Evolutionary conservation across 2,797 vertebrate genomes (phyloP).

Genomic region (Denticeps clupeoides): DNA sequence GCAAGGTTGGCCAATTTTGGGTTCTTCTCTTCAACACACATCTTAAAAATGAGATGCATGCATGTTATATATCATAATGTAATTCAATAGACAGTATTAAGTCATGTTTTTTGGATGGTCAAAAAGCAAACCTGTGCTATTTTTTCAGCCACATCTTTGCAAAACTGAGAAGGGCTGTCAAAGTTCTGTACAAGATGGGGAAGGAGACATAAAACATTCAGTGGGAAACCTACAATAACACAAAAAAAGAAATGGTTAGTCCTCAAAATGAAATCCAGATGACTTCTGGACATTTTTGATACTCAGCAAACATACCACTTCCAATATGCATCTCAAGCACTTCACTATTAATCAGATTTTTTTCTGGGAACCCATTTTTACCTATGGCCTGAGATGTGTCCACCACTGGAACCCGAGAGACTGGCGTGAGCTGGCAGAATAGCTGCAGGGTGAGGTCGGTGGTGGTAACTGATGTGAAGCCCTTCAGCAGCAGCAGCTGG

Average conservation of each 20-base stretch:
- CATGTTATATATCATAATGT: no score
- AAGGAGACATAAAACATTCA: conserved; percentile 92
- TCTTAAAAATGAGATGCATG: no score
- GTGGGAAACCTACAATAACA: conserved; percentile 96
- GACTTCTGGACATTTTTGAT: no score
- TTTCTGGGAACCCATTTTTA: no score
- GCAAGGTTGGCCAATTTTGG: conserved; percentile 92
- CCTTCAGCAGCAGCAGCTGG: conserved; percentile 91
- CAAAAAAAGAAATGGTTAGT: no score
- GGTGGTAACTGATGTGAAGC: conserved; percentile 91
- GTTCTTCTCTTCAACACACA: conserved; percentile 91
- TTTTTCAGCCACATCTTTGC: conserved; percentile 90
- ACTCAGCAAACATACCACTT: no score
- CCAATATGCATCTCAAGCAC: no score
- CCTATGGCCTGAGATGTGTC: conserved; percentile 93
- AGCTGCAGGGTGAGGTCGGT: conserved; percentile 91
- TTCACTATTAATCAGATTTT: no score
- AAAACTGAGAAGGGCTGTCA: conserved; percentile 89
- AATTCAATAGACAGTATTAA: no score
- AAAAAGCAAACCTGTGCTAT: conserved; percentile 78
- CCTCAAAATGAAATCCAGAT: no score
- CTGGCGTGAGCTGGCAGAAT: conserved; percentile 89
- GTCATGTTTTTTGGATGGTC: no score
- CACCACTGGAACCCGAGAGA: conserved; percentile 86
- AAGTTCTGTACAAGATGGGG: conserved; percentile 96